Evolutionary conservation across 30 jellyfish, hydroid and myxozoan species (phyloP), one percentile per base, ranked within the genome.

Genomic region (Phacellophora camtschatica): DNA sequence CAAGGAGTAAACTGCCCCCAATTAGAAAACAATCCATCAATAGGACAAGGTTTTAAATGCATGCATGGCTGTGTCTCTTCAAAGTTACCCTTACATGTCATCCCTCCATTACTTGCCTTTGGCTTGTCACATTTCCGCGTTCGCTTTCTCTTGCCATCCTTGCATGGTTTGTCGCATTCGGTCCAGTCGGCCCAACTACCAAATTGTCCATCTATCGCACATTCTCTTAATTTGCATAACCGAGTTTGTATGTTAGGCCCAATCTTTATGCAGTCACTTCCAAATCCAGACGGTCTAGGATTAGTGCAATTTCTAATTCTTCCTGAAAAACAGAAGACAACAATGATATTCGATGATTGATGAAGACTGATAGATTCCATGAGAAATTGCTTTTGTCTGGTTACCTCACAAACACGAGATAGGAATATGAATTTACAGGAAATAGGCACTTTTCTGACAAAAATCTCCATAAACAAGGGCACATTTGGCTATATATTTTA

Each of bases 161-260:
- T 67, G 31, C 97, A 89, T 15, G 71, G 65, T 34, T 77, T 87
- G 28, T 54, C 87, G 68, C 97, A 89, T 51, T 65, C 76, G 5
- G 63, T 30, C 97, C 97, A 89, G 46, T 73, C 74, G 3, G 88
- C 31, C 97, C 97, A 89, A 20, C 77, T 79, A 29, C 97, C 78
- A 19, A 66, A 57, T 0, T 79, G 56, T 16, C 95, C 97, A 89
- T 82, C 82, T 18, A 89, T 53, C 0, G 93, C 80, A 63, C 96
- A 87, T 0, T 57, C 75, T 66, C 31, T 71, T 10, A 8, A 9
- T 28, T 66, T 66, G 61, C 96, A 87, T 24, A 79, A 81, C 20
- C 70, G 45, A 16, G 86, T 71, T 46, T 77, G 89, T 6, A 87
- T 43, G 57, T 75, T 71, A 31, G 93, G 85, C 0, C 96, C 96